These are phyloP conservation scores for Thera britannica DNA, from an alignment of 2,888 invertebrate species.

Conservation along the genomic window DNA sequence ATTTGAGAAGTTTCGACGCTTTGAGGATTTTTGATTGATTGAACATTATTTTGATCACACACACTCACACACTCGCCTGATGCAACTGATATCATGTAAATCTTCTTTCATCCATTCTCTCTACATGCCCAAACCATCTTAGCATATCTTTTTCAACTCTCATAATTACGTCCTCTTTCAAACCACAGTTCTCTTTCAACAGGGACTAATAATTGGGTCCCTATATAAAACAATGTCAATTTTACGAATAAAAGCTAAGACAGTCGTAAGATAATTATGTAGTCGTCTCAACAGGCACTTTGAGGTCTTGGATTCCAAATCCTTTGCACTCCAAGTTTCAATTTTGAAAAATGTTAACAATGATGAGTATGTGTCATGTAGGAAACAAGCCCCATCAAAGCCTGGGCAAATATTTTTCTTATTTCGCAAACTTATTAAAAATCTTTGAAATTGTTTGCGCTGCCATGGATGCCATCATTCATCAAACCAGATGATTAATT, in stretches of 20 bases:
- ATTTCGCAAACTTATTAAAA: constrained; percentile 44
- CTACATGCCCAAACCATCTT: too few species aligned
- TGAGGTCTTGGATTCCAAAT: too few species aligned
- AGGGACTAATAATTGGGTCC: too few species aligned
- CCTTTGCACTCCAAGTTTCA: too few species aligned
- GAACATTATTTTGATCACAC: constrained; percentile 17
- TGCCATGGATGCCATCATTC: constrained; percentile 38
- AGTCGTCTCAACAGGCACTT: too few species aligned
- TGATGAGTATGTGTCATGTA: not conserved
- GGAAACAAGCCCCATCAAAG: constrained; percentile 5
- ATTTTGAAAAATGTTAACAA: too few species aligned
- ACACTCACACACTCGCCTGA: constrained; percentile 7
- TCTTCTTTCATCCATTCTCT: not conserved
- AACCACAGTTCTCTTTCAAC: too few species aligned
- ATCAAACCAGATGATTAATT: constrained; percentile 47
- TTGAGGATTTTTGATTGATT: constrained; percentile 6
- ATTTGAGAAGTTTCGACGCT: constrained; percentile 29
- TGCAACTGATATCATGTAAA: not conserved
- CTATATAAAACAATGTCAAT: too few species aligned
- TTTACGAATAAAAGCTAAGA: too few species aligned
- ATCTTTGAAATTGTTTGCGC: constrained; percentile 43
- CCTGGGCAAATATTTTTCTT: constrained; percentile 30
- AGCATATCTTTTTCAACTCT: too few species aligned
- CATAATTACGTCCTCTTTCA: too few species aligned
- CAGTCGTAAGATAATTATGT: too few species aligned